Base-by-base conservation (phyloP, 2,113 vertebrate species). In the Lepidothrix coronata region DNA sequence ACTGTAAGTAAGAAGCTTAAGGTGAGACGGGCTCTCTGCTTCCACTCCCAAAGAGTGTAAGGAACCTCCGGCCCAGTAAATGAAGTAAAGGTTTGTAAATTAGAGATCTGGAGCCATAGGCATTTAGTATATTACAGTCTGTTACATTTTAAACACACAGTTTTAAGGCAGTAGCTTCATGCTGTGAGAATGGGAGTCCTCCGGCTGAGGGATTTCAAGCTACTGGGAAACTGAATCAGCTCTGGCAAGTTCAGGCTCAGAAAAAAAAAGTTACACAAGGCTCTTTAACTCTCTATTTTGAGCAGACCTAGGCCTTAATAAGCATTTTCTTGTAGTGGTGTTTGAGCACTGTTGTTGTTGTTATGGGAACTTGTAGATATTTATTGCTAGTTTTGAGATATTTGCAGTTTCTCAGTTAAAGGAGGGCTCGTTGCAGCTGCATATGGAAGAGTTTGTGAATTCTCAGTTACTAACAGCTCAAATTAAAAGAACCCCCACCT, bases 331-430 rank as follows among this genome's bases (percentile, higher is more conserved):
- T 70, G 30, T 6, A 22, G 35, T 61, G 48, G 3, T 80, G 48
- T 51, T 91, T 62, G 24, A 88, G 31, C 18, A 54, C 20, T 72
- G 48, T 49, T 39, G 43, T 30, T 77, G 85, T 62, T 83, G 71
- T 88, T 94, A 93, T 31, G 93, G 88, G 88, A 95, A 95, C 75
- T n/a, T 76, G 30, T 4, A 48, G 72, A 22, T 84, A 90, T 81
- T 90, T 93, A 68, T 54, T 83, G 85, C 67, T 72, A 30, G 16
- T 6, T 93, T 78, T 86, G 57, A 83, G 55, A 65, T 61, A 88
- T 58, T 93, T 90, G 78, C 46, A 74, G 74, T 88, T 83, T 85
- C 81, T 20, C n/a, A 27, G 43, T 70, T 54, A 70, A 27, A 41
- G 67, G 41, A 92, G 27, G 8, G 2, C n/a, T 90, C 9, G 0